A percentile compares a stretch with the other conserved stretches of the same genome.
Evolutionary conservation across 2,113 vertebrate genomes (phyloP).

Genomic region (Campylorhamphus procurvoides): DNA sequence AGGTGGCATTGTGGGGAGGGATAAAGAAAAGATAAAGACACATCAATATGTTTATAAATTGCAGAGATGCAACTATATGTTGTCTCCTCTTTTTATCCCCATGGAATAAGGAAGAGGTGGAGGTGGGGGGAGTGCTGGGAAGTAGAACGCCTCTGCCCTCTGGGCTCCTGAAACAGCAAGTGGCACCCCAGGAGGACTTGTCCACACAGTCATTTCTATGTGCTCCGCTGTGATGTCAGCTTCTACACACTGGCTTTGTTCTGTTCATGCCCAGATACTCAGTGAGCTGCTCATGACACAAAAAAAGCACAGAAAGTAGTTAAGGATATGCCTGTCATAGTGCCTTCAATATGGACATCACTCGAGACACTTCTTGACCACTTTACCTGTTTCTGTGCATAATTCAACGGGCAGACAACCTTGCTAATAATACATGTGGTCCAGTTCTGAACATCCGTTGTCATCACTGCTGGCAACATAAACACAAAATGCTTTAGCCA

Average conservation of each 20-base stretch:
- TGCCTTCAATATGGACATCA: neutral
- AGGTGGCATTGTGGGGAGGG: neutral
- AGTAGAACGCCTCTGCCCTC: neutral
- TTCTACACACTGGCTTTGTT: accelerated
- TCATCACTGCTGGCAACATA: neutral
- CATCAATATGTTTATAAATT: neutral
- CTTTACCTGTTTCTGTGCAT: neutral
- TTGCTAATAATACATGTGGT: neutral
- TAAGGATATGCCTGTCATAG: neutral
- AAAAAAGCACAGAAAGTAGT: neutral
- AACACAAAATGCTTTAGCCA: neutral
- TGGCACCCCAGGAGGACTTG: neutral
- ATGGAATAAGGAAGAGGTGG: neutral
- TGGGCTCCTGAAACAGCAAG: neutral
- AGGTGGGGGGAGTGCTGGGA: neutral
- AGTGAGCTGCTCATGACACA: too few relatives aligned
- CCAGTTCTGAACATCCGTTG: neutral
- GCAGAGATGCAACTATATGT: neutral
- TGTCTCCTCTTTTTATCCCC: neutral
- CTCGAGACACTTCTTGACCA: neutral
- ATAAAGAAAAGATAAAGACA: neutral
- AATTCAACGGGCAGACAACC: neutral
- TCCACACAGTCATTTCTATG: neutral
- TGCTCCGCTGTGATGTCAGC: accelerated
- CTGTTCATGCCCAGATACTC: neutral